Conservation (phyloP, 53 echinoderm and acorn worm species). For the Antedon mediterranea region DNA sequence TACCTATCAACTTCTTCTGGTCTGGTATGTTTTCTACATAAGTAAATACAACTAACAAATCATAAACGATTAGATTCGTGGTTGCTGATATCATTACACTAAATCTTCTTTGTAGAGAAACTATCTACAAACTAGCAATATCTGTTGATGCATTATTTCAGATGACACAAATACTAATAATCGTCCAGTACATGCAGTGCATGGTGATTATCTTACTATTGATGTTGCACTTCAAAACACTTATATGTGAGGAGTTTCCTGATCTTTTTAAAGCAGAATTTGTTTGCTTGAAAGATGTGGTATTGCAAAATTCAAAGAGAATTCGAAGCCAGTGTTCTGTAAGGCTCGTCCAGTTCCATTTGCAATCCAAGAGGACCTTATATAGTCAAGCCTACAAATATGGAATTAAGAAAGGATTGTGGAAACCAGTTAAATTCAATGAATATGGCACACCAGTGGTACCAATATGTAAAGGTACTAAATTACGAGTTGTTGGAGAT, state of each 20-base stretch:
- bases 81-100: background rate
- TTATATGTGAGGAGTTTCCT: background rate
- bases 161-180: background rate
- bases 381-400: background rate
- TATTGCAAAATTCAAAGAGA: background rate
- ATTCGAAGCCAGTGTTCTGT: background rate
- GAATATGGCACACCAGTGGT: constrained; percentile 32
- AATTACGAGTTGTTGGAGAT: constrained; percentile 19
- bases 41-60: background rate
- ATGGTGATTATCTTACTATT: background rate
- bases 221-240: background rate
- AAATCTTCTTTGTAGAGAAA: background rate
- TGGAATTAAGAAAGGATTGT: background rate
- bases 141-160: background rate
- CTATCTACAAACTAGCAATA: background rate
- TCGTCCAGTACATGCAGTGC: background rate
- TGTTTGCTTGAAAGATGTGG: background rate
- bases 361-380: background rate
- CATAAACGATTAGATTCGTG: background rate
- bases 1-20: background rate
- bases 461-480: constrained; percentile 14
- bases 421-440: constrained; percentile 10
- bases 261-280: background rate
- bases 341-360: background rate
- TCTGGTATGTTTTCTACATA: background rate